Base-by-base conservation (phyloP, 1,140 invertebrate species). In the Drosophila dunni region DNA sequence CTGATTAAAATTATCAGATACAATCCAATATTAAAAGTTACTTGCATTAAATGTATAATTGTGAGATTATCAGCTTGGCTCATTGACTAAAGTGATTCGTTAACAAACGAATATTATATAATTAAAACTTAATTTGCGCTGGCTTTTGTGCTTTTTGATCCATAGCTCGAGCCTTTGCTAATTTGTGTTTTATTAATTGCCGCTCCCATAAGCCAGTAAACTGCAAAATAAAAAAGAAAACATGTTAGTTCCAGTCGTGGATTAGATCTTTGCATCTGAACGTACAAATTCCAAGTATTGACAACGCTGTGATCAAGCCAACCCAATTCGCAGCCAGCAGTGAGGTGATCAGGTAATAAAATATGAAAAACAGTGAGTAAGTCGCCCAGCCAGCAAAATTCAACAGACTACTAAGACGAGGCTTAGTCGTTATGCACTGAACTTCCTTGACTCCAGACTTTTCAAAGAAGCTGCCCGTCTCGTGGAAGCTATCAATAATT, bases 121-220 rank as follows among this genome's bases (percentile, higher is more conserved):
- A 58, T 73, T 70, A 15, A 66, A 56, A 88, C 24, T 90, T 86
- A 90, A 56, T 91, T 90, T 90, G 86, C 67, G 77, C 74, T 75
- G 13, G 69, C 1, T 58, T 89, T 89, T 48, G 67, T 24, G 48
- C 69, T 65, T 24, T 66, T 77, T 3, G 94, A 91, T 50, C 97
- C 97, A 90, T 97, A 97, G n/a, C 95, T 96, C 10, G 97, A 97
- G 15, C 60, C 91, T 91, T 97, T 96, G 79, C 95, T 96, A 73
- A 97, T 97, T 92, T 97, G 95, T 0, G 97, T 96, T 94, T 96
- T 95, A 75, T 95, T 95, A 72, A 98, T 96, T 50, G 96, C 95
- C 93, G 96, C 95, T 75, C 96, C 94, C 92, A 97, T 94, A 9
- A 97, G 92, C 60, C 96, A 91, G 84, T 95, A 97, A 93, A 97